Evolutionary conservation across 2,113 vertebrate species (phyloP).

Genomic region (Gorsachius goisagi): DNA sequence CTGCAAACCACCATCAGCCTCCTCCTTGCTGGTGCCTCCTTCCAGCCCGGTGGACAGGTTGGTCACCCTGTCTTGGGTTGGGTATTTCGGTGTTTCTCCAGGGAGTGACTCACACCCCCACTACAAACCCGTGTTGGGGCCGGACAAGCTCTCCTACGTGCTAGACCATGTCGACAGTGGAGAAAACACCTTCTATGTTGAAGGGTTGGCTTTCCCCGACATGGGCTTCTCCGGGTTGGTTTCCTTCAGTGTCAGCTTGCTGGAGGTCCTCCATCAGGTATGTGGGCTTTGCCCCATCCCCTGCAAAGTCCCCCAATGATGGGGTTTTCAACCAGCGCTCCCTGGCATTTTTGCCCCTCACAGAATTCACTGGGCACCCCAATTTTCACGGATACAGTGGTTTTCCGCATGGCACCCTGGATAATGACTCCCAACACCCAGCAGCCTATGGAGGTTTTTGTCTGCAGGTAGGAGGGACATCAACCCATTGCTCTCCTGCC

Average conservation of each 20-base stretch:
- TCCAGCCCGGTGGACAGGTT: not conserved
- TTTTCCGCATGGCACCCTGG: constrained; percentile 90
- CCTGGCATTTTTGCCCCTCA: fast-evolving
- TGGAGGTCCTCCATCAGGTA: constrained; percentile 75
- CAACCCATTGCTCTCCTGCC: fast-evolving
- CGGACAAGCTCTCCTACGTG: constrained; percentile 52
- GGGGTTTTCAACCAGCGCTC: fast-evolving
- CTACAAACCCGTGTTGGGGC: constrained; percentile 76
- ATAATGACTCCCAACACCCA: constrained; percentile 96
- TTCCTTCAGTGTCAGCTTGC: constrained; percentile 78
- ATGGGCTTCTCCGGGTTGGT: constrained; percentile 81
- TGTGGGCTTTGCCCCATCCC: not conserved
- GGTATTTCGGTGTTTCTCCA: not conserved
- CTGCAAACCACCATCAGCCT: not conserved
- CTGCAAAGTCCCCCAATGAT: fast-evolving
- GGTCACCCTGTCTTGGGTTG: not conserved
- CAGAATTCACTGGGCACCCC: constrained; percentile 78
- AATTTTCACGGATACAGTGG: constrained; percentile 87
- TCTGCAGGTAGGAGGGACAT: constrained; percentile 76
- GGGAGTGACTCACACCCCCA: not conserved
- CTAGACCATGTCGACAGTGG: constrained; percentile 67
- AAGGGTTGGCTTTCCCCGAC: constrained; percentile 86
- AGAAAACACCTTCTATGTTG: constrained; percentile 78
- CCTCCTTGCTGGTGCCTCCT: not conserved
- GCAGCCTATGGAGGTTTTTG: constrained; percentile 84